A percentile compares a stretch with the other conserved stretches of the same genome.
Conservation (phyloP, 2,113 vertebrate genomes). For the Callocephalon fimbriatum region DNA sequence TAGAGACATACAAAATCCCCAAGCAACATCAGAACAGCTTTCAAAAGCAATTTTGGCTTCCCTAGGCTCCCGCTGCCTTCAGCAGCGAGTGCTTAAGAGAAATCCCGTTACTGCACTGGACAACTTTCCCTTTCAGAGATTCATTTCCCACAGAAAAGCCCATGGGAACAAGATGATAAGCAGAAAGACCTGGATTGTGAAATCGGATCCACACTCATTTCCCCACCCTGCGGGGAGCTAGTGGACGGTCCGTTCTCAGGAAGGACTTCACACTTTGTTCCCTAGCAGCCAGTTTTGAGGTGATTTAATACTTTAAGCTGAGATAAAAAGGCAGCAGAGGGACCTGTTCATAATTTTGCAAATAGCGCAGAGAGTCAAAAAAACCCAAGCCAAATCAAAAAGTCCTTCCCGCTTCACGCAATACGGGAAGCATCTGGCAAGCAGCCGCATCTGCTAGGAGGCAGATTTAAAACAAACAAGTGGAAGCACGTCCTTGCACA, state of each 20-base stretch:
- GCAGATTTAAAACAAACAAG: constrained; percentile 7
- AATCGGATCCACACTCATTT: background rate
- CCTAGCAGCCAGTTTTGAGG: background rate
- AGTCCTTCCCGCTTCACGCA: background rate
- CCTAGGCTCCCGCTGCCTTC: background rate
- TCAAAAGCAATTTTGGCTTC: background rate
- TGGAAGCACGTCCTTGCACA: rapidly evolving
- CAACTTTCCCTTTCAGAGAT: background rate
- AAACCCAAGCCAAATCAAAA: background rate
- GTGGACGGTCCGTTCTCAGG: background rate
- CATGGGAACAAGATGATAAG: background rate
- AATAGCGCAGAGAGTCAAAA: background rate
- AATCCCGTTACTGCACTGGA: background rate
- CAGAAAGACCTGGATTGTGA: background rate
- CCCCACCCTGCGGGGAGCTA: rapidly evolving
- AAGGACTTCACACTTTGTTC: background rate
- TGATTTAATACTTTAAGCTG: background rate
- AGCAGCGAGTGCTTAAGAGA: background rate
- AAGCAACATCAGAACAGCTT: background rate
- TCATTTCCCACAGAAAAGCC: constrained; percentile 21
- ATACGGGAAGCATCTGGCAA: background rate
- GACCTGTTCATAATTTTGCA: background rate
- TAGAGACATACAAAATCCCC: background rate
- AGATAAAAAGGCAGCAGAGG: background rate
- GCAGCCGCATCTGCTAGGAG: background rate